A percentile compares a stretch with the other conserved stretches of the same genome.
Conservation (phyloP, 2,797 vertebrate genomes). For the Crenichthys baileyi region DNA sequence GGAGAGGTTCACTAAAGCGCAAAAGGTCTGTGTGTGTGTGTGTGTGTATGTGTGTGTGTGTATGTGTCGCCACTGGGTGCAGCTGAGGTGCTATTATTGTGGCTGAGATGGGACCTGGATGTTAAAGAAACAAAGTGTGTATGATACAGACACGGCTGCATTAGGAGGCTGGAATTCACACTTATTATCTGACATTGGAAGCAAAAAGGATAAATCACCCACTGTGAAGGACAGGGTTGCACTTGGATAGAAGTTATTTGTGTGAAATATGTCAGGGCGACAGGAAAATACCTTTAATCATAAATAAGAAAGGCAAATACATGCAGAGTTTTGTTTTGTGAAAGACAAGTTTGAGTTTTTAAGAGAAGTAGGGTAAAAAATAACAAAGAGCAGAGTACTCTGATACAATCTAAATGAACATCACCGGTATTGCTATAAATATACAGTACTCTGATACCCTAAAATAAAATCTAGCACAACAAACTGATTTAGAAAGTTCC, state of each 20-base stretch:
- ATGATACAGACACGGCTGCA: conserved; percentile 51
- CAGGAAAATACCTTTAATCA: conserved; percentile 19
- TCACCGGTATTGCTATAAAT: not conserved
- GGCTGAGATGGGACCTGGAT: conserved; percentile 63
- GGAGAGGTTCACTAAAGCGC: conserved; percentile 70
- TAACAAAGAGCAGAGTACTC: not conserved
- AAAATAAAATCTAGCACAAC: not conserved
- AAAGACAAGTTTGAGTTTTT: not conserved
- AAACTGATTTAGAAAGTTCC: not conserved
- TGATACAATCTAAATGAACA: not conserved
- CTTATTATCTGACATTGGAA: conserved; percentile 56
- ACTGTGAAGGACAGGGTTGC: conserved; percentile 46
- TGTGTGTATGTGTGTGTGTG: conserved; percentile 11
- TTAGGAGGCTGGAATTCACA: conserved; percentile 44
- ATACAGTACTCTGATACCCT: not conserved
- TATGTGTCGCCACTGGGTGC: conserved; percentile 65
- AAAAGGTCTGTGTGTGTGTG: conserved; percentile 47
- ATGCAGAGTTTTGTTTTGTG: not conserved
- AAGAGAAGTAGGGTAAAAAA: conserved; percentile 2
- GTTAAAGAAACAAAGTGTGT: conserved; percentile 57
- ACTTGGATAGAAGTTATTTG: conserved; percentile 47
- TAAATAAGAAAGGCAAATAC: conserved; percentile 19
- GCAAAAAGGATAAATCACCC: conserved; percentile 44
- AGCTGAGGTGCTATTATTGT: conserved; percentile 68
- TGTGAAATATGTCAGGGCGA: conserved; percentile 43